Conservation (phyloP, 2,113 vertebrate genomes). For the Laterallus jamaicensis region DNA sequence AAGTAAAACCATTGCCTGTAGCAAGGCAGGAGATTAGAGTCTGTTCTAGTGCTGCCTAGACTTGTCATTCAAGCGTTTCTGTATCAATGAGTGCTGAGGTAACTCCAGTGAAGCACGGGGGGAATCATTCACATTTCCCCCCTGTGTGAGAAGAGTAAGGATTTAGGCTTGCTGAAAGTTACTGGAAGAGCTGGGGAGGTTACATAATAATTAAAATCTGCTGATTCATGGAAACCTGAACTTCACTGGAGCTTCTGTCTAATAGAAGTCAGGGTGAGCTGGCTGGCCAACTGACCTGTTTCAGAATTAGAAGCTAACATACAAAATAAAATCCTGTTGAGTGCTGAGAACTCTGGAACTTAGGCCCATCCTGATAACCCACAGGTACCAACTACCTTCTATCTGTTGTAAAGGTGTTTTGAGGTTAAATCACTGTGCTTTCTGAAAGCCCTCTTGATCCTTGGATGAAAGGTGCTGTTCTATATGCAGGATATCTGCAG, state of each 20-base stretch:
- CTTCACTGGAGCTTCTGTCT: neutral
- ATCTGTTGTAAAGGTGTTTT: neutral
- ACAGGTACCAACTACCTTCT: neutral
- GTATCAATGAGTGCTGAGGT: neutral
- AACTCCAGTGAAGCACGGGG: neutral
- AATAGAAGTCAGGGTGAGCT: neutral
- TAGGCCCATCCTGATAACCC: neutral
- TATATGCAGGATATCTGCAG: neutral
- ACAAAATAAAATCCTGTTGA: neutral
- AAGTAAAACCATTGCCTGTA: neutral
- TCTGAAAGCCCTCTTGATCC: neutral
- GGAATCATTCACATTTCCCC: neutral
- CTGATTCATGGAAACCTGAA: neutral
- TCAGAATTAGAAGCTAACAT: neutral
- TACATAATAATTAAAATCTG: neutral
- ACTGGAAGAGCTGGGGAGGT: neutral
- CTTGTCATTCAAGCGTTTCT: rapidly evolving
- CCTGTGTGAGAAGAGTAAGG: neutral
- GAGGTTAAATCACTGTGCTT: conserved; percentile 8
- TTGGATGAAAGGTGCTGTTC: neutral
- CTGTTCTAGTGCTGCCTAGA: neutral
- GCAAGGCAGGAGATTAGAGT: neutral
- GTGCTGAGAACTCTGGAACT: neutral
- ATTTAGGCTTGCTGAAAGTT: neutral
- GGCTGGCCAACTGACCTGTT: neutral